Conservation (phyloP, 1,140 invertebrate genomes). For the Microvelia longipes region DNA sequence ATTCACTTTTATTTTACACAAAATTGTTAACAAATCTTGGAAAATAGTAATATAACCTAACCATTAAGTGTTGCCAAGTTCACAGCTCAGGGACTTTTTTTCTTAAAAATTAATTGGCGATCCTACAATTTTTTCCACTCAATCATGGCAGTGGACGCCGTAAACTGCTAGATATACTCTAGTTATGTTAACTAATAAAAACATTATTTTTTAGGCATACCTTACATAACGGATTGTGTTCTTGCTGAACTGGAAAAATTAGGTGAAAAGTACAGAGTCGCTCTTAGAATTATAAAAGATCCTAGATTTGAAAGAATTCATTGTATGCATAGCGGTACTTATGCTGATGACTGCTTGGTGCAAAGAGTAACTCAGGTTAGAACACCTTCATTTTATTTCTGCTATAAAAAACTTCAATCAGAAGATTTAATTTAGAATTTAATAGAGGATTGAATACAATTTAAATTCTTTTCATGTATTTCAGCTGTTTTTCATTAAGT, state of each 20-base stretch:
- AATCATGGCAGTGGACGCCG: too few relatives aligned
- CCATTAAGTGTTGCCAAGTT: too few relatives aligned
- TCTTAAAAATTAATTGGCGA: too few relatives aligned
- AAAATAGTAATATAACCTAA: too few relatives aligned
- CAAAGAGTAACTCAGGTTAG: slow-evolving; percentile 77
- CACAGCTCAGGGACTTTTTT: too few relatives aligned
- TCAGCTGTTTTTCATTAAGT: too few relatives aligned
- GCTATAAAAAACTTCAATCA: slow-evolving; percentile 1
- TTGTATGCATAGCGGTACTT: slow-evolving; percentile 95
- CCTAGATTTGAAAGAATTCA: slow-evolving; percentile 79
- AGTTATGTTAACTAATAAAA: too few relatives aligned
- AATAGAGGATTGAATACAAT: neutral
- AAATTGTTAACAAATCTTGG: too few relatives aligned
- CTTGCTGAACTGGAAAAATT: slow-evolving; percentile 96
- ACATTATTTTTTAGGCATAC: slow-evolving; percentile 53
- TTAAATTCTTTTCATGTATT: slow-evolving; percentile 4
- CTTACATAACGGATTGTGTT: slow-evolving; percentile 97
- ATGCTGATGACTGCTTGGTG: slow-evolving; percentile 97
- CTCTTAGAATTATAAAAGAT: slow-evolving; percentile 91
- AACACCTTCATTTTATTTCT: slow-evolving; percentile 6
- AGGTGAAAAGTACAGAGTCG: slow-evolving; percentile 87
- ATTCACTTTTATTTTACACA: too few relatives aligned
- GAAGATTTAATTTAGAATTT: slow-evolving; percentile 4
- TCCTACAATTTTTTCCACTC: too few relatives aligned
- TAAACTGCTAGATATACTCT: too few relatives aligned